Percentiles rank a stretch among this genome's conserved stretches.
These are phyloP conservation scores for Pterocles burchelli DNA, from an alignment of 2,113 vertebrate species.

Conservation along the genomic window DNA sequence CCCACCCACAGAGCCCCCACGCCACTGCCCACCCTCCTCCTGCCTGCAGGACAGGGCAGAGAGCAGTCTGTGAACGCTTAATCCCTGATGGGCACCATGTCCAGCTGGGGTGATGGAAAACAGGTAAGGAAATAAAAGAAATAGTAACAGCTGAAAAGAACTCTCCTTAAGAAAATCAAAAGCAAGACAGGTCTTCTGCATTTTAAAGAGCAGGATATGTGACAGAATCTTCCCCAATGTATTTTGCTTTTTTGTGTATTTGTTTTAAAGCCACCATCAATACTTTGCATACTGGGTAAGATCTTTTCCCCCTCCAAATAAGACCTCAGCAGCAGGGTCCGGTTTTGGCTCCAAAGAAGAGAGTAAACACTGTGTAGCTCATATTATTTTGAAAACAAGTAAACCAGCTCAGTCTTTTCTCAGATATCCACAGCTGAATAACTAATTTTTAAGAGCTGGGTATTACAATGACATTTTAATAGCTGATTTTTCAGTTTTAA, in stretches of 20 bases:
- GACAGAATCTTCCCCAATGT: background rate
- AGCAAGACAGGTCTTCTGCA: accelerated
- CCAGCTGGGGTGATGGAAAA: background rate
- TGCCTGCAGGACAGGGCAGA: no score
- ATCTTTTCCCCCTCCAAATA: background rate
- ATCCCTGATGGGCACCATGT: background rate
- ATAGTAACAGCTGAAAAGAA: background rate
- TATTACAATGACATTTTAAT: background rate
- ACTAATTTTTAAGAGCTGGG: background rate
- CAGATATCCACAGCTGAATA: background rate
- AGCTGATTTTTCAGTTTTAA: background rate
- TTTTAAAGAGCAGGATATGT: no score
- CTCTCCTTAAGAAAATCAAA: background rate
- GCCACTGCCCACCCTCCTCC: background rate
- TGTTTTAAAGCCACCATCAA: background rate
- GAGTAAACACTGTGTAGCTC: background rate
- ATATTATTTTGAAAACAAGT: background rate
- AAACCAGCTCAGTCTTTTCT: background rate
- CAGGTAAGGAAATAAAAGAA: background rate
- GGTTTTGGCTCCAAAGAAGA: background rate
- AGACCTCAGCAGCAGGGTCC: background rate
- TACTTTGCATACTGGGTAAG: accelerated
- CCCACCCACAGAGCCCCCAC: no score
- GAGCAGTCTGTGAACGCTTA: no score
- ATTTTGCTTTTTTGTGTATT: background rate